A percentile compares a stretch with the other conserved stretches of the same genome.
Evolutionary conservation across 2,888 invertebrate genomes (phyloP).

Genomic region (Torymus auratus): DNA sequence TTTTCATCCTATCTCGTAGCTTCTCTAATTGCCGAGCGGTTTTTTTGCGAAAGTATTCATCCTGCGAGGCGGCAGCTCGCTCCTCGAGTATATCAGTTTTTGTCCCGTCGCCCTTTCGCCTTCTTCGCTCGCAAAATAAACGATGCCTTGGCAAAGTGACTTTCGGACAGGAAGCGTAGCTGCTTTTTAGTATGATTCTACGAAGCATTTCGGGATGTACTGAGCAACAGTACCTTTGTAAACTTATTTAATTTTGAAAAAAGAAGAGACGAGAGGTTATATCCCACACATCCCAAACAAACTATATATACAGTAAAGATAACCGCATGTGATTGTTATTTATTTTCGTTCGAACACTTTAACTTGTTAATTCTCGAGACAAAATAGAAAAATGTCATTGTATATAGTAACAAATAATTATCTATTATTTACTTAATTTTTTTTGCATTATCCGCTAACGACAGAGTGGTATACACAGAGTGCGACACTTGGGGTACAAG

Average conservation of each 20-base stretch:
- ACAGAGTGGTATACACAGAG: conserved; percentile 56
- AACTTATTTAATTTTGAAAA: conserved; percentile 4
- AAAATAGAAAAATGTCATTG: no score
- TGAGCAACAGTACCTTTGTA: no score
- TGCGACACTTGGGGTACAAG: conserved; percentile 66
- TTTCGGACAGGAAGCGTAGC: not conserved
- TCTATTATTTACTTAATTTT: no score
- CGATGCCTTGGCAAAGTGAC: not conserved
- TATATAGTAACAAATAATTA: no score
- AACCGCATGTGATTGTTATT: no score
- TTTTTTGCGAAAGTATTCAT: conserved; percentile 70
- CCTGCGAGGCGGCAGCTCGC: conserved; percentile 68
- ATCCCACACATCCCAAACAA: no score
- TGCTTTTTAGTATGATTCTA: not conserved
- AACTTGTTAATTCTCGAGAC: no score
- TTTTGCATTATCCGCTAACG: no score
- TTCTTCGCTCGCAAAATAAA: conserved; percentile 65
- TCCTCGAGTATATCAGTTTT: conserved; percentile 71
- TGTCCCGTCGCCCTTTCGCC: conserved; percentile 69
- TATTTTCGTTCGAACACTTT: no score
- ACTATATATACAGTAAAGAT: no score
- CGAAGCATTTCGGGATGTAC: conserved; percentile 16
- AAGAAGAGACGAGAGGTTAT: not conserved
- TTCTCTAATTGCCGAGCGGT: conserved; percentile 67
- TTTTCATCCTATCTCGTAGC: conserved; percentile 57